Evolutionary conservation across 2,888 invertebrate species (phyloP).

Genomic region (Fragum whitleyi): DNA sequence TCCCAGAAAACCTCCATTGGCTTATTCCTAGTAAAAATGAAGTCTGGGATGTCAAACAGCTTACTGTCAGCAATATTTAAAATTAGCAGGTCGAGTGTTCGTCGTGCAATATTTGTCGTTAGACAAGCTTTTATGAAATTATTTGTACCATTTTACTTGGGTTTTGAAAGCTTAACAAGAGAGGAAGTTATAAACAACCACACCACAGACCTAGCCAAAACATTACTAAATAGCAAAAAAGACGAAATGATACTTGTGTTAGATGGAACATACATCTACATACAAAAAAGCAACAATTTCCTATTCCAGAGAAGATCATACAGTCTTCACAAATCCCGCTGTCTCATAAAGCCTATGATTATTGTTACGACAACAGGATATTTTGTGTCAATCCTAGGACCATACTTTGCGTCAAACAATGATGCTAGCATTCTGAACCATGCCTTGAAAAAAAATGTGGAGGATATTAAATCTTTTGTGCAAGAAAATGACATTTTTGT

Average conservation of each 20-base stretch:
- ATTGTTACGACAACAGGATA: conserved; percentile 57
- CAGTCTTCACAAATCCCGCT: conserved; percentile 52
- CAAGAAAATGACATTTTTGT: conserved; percentile 49
- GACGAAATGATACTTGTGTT: no score
- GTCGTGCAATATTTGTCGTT: conserved; percentile 45
- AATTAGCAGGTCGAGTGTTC: conserved; percentile 47
- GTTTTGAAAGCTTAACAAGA: conserved; percentile 32
- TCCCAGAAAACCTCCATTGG: conserved; percentile 38
- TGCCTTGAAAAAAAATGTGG: conserved; percentile 49
- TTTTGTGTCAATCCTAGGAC: conserved; percentile 50
- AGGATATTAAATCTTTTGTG: conserved; percentile 48
- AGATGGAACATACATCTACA: conserved; percentile 64
- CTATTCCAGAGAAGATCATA: conserved; percentile 49
- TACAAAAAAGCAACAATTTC: conserved; percentile 55
- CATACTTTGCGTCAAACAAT: conserved; percentile 60
- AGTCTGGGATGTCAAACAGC: conserved; percentile 48
- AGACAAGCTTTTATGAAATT: conserved; percentile 30
- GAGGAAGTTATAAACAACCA: conserved; percentile 49
- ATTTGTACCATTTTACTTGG: conserved; percentile 48
- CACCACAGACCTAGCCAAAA: conserved; percentile 47
- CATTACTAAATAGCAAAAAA: conserved; percentile 29
- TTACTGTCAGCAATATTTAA: conserved; percentile 48
- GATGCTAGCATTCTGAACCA: conserved; percentile 59
- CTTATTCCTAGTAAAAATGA: conserved; percentile 51
- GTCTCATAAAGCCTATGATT: conserved; percentile 58